A percentile compares a stretch with the other conserved stretches of the same genome.
Conservation (phyloP, 2,888 invertebrate species). For the Geophilus truncorum region DNA sequence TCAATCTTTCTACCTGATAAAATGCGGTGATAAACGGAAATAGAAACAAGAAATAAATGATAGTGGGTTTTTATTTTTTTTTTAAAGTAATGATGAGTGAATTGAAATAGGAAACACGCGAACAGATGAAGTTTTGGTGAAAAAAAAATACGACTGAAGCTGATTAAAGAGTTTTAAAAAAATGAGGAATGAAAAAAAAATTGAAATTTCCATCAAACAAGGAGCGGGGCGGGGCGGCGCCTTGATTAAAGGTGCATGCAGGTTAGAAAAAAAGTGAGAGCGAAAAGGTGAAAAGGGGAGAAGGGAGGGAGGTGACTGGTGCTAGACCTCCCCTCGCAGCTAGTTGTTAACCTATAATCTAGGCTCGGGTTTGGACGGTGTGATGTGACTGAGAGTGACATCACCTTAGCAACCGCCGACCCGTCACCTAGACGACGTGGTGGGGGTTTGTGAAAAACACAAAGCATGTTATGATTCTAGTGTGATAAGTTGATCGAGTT, state of each 20-base stretch:
- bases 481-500: conserved; percentile 4
- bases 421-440: not conserved
- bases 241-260: conserved; percentile 13
- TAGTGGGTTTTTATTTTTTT: not conserved
- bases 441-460: conserved; percentile 1
- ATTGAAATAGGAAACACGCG: conserved; percentile 11
- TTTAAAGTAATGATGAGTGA: not conserved
- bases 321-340: not conserved
- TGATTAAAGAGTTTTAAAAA: conserved; percentile 23
- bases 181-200: not conserved
- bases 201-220: conserved; percentile 19
- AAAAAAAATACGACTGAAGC: conserved; percentile 15
- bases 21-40: conserved; percentile 27
- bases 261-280: not conserved
- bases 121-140: not conserved
- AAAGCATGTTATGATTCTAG: conserved; percentile 24
- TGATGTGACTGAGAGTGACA: conserved; percentile 27
- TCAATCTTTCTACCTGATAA: conserved; percentile 12
- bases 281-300: not conserved
- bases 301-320: not conserved
- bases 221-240: conserved; percentile 18
- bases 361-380: not conserved
- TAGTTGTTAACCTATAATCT: conserved; percentile 25
- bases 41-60: conserved; percentile 17
- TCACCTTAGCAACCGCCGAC: conserved; percentile 18